phyloP scores from a whole-genome alignment of 2,797 vertebrate genomes.

The Gymnodraco acuticeps region DNA sequence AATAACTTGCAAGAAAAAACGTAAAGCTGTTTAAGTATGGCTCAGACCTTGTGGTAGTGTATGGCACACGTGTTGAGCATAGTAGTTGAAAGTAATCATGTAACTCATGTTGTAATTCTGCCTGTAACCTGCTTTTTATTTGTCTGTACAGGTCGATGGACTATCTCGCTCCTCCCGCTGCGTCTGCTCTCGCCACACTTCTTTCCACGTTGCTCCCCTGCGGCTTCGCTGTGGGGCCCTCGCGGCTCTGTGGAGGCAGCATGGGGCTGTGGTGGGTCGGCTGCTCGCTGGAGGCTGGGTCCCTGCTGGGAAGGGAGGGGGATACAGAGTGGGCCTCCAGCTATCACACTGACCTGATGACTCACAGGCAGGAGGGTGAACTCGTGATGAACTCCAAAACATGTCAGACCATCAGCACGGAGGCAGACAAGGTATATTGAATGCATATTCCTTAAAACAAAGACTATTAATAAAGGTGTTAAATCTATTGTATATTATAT shows the following conservation, averaged over 20 bases:
- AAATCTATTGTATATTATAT: too few relatives aligned
- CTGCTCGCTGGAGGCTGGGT: conserved; percentile 54
- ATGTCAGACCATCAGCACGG: background rate
- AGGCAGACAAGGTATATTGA: conserved; percentile 49
- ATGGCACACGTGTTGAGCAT: background rate
- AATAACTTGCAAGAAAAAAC: too few relatives aligned
- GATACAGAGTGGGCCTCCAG: conserved; percentile 32
- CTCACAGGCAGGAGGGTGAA: background rate
- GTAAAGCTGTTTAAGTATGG: background rate
- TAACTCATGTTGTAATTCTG: background rate
- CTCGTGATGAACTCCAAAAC: background rate
- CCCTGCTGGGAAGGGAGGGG: conserved; percentile 54
- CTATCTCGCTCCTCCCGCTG: background rate
- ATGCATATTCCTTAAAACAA: background rate
- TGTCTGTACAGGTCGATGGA: conserved; percentile 61
- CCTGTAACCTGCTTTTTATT: background rate
- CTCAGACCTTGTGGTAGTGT: background rate
- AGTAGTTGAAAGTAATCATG: background rate
- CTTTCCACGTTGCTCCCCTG: conserved; percentile 62
- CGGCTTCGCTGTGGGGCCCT: conserved; percentile 74
- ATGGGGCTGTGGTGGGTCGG: conserved; percentile 81
- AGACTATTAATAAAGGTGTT: too few relatives aligned
- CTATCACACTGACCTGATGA: background rate
- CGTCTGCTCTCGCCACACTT: conserved; percentile 45
- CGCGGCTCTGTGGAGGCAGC: conserved; percentile 42